phyloP scores from a whole-genome alignment of 2,113 vertebrate genomes.

The Collichthys lucidus region DNA sequence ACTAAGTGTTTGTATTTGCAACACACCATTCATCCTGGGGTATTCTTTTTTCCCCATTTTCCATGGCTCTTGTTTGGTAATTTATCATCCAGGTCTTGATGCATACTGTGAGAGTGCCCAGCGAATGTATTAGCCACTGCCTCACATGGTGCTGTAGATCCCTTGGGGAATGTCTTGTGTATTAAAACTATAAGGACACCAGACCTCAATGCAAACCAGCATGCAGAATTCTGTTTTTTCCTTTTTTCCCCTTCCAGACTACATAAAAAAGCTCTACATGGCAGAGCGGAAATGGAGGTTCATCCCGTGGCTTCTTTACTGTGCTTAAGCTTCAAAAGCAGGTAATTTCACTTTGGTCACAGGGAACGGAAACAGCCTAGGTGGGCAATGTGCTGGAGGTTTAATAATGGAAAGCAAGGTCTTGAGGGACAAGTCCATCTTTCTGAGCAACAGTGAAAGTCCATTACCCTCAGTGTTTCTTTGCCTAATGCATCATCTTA shows the following conservation, averaged over 20 bases:
- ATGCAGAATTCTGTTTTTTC: slow-evolving; percentile 13
- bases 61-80: slow-evolving; percentile 45
- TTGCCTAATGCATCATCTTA: slow-evolving; percentile 75
- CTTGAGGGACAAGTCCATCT: slow-evolving; percentile 73
- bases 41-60: slow-evolving; percentile 33
- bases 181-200: slow-evolving; percentile 29
- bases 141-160: slow-evolving; percentile 28
- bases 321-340: slow-evolving; percentile 64
- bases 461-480: slow-evolving; percentile 79
- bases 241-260: neutral
- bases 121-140: slow-evolving; percentile 45
- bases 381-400: slow-evolving; percentile 60
- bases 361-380: slow-evolving; percentile 70
- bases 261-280: slow-evolving; percentile 37
- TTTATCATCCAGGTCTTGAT: slow-evolving; percentile 69
- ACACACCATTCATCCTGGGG: slow-evolving; percentile 55
- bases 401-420: slow-evolving; percentile 81
- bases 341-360: slow-evolving; percentile 76
- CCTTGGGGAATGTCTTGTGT: slow-evolving; percentile 41
- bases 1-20: slow-evolving; percentile 72
- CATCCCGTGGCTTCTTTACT: slow-evolving; percentile 32
- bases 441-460: slow-evolving; percentile 79
- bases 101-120: slow-evolving; percentile 27
- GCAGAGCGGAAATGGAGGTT: slow-evolving; percentile 62
- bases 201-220: slow-evolving; percentile 30